A percentile compares a stretch with the other conserved stretches of the same genome.
phyloP scores from a whole-genome alignment of 2,888 invertebrate genomes.

The Hirtodrosophila trivittata region DNA sequence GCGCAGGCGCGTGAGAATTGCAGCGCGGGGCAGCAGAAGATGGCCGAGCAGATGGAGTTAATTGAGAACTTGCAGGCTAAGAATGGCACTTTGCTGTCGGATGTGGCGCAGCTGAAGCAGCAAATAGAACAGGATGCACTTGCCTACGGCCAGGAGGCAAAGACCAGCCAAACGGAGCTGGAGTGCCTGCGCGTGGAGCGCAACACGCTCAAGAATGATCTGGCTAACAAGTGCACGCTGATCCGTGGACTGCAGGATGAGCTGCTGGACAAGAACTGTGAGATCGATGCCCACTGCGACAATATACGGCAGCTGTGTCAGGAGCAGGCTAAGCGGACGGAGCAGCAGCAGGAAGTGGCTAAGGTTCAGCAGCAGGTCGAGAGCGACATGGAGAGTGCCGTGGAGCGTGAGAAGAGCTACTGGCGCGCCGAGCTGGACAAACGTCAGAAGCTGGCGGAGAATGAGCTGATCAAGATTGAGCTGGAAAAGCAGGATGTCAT shows the following conservation, averaged over 20 bases:
- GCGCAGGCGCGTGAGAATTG: conserved; percentile 64
- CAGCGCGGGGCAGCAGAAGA: conserved; percentile 62
- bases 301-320: conserved; percentile 80
- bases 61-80: conserved; percentile 75
- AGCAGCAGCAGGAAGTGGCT: conserved; percentile 84
- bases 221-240: conserved; percentile 81
- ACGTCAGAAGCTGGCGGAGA: conserved; percentile 85
- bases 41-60: conserved; percentile 63
- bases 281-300: conserved; percentile 82
- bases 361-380: conserved; percentile 84
- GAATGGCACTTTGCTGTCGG: conserved; percentile 72
- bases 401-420: conserved; percentile 84
- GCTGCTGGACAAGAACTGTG: conserved; percentile 81
- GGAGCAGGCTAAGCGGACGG: conserved; percentile 79
- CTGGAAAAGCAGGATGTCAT: conserved; percentile 85
- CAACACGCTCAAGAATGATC: conserved; percentile 80
- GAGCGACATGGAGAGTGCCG: conserved; percentile 82
- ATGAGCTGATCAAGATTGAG: conserved; percentile 85
- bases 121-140: conserved; percentile 82
- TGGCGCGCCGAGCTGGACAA: conserved; percentile 85
- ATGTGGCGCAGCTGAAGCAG: conserved; percentile 73
- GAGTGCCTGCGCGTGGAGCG: conserved; percentile 81
- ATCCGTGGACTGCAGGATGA: conserved; percentile 82
- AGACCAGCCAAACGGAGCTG: conserved; percentile 77
- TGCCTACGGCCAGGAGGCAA: conserved; percentile 79